These are phyloP conservation scores for Mercenaria mercenaria DNA, from an alignment of 1,140 invertebrate species.

Conservation along the genomic window DNA sequence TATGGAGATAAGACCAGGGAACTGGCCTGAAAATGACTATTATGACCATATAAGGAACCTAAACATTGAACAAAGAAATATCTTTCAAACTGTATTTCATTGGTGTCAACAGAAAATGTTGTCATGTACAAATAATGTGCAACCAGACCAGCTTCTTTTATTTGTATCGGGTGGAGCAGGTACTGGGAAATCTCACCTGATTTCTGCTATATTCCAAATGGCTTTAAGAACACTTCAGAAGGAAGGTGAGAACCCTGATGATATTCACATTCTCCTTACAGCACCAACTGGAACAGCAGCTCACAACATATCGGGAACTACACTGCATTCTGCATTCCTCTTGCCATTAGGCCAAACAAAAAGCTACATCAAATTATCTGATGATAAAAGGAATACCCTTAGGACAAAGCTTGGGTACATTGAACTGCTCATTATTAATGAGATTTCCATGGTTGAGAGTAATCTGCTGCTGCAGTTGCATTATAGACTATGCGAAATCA, in stretches of 20 bases:
- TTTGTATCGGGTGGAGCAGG: conserved; percentile 32
- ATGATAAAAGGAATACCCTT: conserved; percentile 56
- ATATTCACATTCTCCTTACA: conserved; percentile 47
- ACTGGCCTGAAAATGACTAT: not conserved
- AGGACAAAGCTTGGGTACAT: conserved; percentile 21
- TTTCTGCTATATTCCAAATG: conserved; percentile 65
- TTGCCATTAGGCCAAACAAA: conserved; percentile 58
- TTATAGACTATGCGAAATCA: conserved; percentile 51
- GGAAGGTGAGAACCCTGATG: conserved; percentile 61
- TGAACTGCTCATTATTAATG: conserved; percentile 56
- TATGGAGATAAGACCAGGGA: not conserved
- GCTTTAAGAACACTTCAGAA: conserved; percentile 51
- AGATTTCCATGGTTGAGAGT: conserved; percentile 67
- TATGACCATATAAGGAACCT: not conserved
- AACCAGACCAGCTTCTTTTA: conserved; percentile 19
- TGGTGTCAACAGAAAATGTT: conserved; percentile 11
- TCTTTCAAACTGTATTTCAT: conserved; percentile 20
- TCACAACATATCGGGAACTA: conserved; percentile 65
- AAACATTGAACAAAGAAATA: conserved; percentile 14
- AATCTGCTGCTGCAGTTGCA: conserved; percentile 56
- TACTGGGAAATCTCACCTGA: conserved; percentile 69
- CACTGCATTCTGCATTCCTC: conserved; percentile 66
- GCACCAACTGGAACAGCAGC: conserved; percentile 69
- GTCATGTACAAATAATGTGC: not conserved
- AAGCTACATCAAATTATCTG: conserved; percentile 48